Base-by-base conservation (phyloP, 2,797 vertebrate species). In the Heliangelus exortis region DNA sequence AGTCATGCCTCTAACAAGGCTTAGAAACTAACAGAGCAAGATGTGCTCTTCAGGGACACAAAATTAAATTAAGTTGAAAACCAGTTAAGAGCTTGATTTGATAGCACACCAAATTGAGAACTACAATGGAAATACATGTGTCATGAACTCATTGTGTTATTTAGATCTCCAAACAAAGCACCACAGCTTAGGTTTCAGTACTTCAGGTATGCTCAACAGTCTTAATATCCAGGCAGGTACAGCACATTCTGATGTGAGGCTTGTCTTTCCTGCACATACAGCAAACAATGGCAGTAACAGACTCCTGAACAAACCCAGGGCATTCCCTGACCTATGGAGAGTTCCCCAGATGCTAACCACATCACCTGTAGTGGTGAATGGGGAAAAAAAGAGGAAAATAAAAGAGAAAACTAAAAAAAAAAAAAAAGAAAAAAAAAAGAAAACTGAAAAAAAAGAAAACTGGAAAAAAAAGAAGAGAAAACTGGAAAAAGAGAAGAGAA, bases 341-440 rank as follows among this genome's bases (percentile, higher is more conserved):
- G 19, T 62, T 58, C 25, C 28, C 23, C 54, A 85, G 26, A 31
- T 81, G 58, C 78, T 87, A 87, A 85, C 31, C 19, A 57, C 15
- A 72, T 41, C 2, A 0, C 25, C n/a, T 55, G 22, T 13, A 84
- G 53, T 2, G 2, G n/a, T n/a, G n/a, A n/a, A n/a, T n/a, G n/a
- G n/a, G n/a, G n/a, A n/a, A n/a, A n/a, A n/a, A n/a, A n/a, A n/a
- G n/a, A n/a, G n/a, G n/a, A n/a, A n/a, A n/a, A n/a, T n/a, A n/a
- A n/a, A n/a, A n/a, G n/a, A n/a, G n/a, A n/a, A n/a, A n/a, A n/a
- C n/a, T n/a, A n/a, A n/a, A n/a, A n/a, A n/a, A n/a, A n/a, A n/a
- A n/a, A n/a, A n/a, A n/a, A n/a, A n/a, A n/a, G n/a, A n/a, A n/a
- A n/a, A n/a, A n/a, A n/a, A n/a, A n/a, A n/a, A n/a, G n/a, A n/a